Evolutionary conservation across 2,113 vertebrate genomes (phyloP).

Genomic region (Cervus canadensis): DNA sequence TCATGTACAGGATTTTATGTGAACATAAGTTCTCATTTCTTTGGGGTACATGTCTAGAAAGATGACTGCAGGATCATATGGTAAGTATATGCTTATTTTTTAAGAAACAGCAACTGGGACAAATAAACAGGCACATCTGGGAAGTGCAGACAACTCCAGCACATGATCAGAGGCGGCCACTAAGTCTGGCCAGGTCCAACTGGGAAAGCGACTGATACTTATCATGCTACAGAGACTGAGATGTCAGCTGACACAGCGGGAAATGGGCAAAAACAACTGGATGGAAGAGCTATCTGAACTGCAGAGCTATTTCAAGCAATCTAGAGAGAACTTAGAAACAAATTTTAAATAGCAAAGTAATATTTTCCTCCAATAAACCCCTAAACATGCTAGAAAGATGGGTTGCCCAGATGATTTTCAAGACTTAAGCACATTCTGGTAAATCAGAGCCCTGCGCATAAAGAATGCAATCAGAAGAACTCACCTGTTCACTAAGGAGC

Average conservation of each 20-base stretch:
- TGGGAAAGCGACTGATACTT: neutral
- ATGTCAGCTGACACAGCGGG: neutral
- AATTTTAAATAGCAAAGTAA: constrained; percentile 21
- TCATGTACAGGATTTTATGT: neutral
- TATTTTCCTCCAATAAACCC: neutral
- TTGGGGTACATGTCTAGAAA: neutral
- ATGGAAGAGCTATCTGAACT: neutral
- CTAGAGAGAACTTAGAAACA: constrained; percentile 9
- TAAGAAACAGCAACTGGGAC: neutral
- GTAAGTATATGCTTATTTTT: neutral
- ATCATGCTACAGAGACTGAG: neutral
- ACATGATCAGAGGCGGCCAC: neutral
- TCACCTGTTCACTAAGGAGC: neutral
- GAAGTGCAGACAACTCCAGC: neutral
- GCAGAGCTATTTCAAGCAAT: constrained; percentile 22
- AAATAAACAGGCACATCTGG: neutral
- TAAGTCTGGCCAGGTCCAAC: neutral
- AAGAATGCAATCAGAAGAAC: neutral
- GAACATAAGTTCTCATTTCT: neutral
- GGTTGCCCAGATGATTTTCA: neutral
- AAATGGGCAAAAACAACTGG: neutral
- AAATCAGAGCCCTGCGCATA: neutral
- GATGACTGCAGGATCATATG: neutral
- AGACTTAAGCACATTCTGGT: neutral
- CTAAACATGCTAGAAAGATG: neutral